Percentiles rank a stretch among this genome's conserved stretches.
phyloP scores from a whole-genome alignment of 2,888 invertebrate genomes.

The Chaitophorus viminalis region DNA sequence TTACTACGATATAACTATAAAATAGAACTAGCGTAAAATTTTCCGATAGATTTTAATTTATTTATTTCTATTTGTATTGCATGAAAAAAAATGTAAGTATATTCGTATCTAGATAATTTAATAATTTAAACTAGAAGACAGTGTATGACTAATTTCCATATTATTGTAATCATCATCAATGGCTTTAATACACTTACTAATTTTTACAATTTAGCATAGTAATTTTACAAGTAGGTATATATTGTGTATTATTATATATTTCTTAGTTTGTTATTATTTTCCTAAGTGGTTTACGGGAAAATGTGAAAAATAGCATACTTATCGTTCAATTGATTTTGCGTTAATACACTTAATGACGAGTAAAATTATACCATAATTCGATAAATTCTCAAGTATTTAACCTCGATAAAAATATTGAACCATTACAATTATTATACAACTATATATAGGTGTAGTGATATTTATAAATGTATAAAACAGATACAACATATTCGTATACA shows the following conservation, averaged over 20 bases:
- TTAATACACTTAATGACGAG: not conserved
- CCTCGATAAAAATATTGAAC: not conserved
- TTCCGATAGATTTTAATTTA: too few relatives aligned
- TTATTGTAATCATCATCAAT: too few relatives aligned
- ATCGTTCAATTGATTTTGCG: not conserved
- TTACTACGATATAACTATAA: not conserved
- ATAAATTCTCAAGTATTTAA: not conserved
- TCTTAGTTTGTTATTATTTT: not conserved
- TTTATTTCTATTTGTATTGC: not conserved
- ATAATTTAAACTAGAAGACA: not conserved
- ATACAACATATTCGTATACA: not conserved
- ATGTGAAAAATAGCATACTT: too few relatives aligned
- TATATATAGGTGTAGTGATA: not conserved
- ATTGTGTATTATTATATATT: not conserved
- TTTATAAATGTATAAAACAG: not conserved
- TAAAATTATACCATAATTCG: not conserved
- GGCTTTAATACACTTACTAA: too few relatives aligned
- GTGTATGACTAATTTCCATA: not conserved
- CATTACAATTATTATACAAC: not conserved
- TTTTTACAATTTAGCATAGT: slow-evolving; percentile 12
- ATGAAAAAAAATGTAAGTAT: not conserved
- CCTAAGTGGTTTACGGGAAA: too few relatives aligned
- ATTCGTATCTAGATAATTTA: not conserved
- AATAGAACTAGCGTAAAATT: too few relatives aligned
- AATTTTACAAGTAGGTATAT: not conserved